A percentile compares a stretch with the other conserved stretches of the same genome.
Evolutionary conservation across 2,888 invertebrate species (phyloP).

Genomic region (Plemyria rubiginata): DNA sequence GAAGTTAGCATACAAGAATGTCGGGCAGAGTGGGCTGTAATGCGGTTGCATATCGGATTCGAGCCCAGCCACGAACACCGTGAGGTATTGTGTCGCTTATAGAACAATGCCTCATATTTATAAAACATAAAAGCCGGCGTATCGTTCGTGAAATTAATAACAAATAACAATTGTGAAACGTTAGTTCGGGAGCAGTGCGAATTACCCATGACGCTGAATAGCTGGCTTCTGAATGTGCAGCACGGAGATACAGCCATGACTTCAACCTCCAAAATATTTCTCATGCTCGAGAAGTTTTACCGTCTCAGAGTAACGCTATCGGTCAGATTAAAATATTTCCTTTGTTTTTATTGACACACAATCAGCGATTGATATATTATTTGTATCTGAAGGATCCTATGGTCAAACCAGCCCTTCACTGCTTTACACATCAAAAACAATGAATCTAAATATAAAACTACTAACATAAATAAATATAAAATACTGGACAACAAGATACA

Average conservation of each 20-base stretch:
- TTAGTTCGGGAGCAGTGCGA: slow-evolving; percentile 81
- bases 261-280: background rate
- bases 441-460: too few relatives aligned
- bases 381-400: too few relatives aligned
- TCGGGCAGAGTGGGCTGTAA: slow-evolving; percentile 58
- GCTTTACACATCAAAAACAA: too few relatives aligned
- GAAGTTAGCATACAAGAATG: slow-evolving; percentile 57
- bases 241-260: slow-evolving; percentile 23
- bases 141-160: slow-evolving; percentile 85
- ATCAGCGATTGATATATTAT: too few relatives aligned
- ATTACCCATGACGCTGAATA: slow-evolving; percentile 77
- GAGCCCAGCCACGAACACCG: slow-evolving; percentile 69
- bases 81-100: slow-evolving; percentile 81
- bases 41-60: slow-evolving; percentile 74
- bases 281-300: background rate
- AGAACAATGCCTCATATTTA: slow-evolving; percentile 84
- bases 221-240: slow-evolving; percentile 54
- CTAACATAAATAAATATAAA: too few relatives aligned
- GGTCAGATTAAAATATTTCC: too few relatives aligned
- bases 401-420: too few relatives aligned
- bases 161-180: slow-evolving; percentile 85
- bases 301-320: too few relatives aligned
- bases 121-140: slow-evolving; percentile 84
- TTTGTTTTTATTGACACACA: too few relatives aligned
- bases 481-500: too few relatives aligned